Evolutionary conservation across 2,113 vertebrate species (phyloP), one percentile per base, ranked within the genome.

Genomic region (Loxodonta africana): DNA sequence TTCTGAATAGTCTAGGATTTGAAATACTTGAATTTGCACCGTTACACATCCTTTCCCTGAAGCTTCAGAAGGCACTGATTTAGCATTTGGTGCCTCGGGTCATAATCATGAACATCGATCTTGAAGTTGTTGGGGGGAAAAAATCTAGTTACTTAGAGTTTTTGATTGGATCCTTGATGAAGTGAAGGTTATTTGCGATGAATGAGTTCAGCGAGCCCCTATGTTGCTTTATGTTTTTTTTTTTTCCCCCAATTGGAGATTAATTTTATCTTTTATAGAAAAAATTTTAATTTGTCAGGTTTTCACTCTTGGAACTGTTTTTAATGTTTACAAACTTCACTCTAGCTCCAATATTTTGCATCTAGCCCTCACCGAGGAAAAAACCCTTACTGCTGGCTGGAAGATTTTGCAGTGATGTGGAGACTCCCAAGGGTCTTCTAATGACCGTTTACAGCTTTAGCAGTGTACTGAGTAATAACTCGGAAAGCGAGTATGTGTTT

Each of bases 251-350:
- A 92, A 28, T 88, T 85, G 60, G 85, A 97, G 96, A 93, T 88
- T 92, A 28, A 94, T 65, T 97, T 44, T 97, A 90, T 76, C 65
- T 80, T 93, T 89, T 94, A 89, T 17, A 18, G 88, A 83, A 84
- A 77, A 87, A 51, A 37, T 37, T 37, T 37, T 67, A 30, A 20
- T 67, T 78, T 96, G 73, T 53, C 74, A 57, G 87, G 88, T 97
- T 96, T 97, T 96, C 91, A 62, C 77, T 94, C 69, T 96, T 57
- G 30, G 41, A 95, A 81, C 92, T 95, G 93, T 63, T 93, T 81
- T 74, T 91, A 92, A 97, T 97, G 63, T 97, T 98, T 97, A 98
- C 96, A 96, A 91, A 96, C 80, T 71, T 98, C 76, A 90, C 90
- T 67, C 37, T 94, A 91, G 89, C 15, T 76, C 87, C 90, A n/a